These are phyloP conservation scores for Rissa tridactyla DNA, from an alignment of 2,113 vertebrate genomes.

Conservation along the genomic window DNA sequence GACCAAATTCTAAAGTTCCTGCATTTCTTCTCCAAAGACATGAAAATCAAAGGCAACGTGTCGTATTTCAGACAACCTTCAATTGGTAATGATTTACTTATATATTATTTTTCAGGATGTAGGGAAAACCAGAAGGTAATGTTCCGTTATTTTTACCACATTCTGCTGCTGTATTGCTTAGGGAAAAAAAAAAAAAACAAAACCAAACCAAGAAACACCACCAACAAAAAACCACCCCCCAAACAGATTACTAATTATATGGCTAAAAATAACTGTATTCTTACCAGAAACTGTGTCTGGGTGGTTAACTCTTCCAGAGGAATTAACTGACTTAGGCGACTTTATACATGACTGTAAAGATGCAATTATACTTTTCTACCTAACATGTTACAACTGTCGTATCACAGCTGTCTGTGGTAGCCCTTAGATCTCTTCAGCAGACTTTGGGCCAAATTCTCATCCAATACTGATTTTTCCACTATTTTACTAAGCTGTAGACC, in stretches of 20 bases:
- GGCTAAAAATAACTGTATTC: neutral
- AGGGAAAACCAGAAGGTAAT: neutral
- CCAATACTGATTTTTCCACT: neutral
- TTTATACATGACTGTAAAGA: neutral
- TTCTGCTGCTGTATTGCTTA: neutral
- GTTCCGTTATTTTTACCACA: neutral
- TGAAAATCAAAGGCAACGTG: neutral
- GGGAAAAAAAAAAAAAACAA: neutral
- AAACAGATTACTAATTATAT: neutral
- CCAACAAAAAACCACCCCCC: neutral
- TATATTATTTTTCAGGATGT: neutral
- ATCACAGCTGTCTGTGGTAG: neutral
- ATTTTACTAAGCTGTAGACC: neutral
- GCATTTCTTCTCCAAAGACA: neutral
- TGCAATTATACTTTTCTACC: neutral
- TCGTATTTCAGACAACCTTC: neutral
- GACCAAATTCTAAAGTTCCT: neutral
- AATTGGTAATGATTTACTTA: neutral
- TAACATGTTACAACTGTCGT: neutral
- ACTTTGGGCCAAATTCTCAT: neutral
- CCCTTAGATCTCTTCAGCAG: neutral
- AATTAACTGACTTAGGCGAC: neutral
- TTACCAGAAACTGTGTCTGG: neutral
- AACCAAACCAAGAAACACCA: no score
- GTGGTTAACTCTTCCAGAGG: neutral